Evolutionary conservation across 2,797 vertebrate genomes (phyloP), one percentile per base, ranked within the genome.

Genomic region (Australoheros facetus): DNA sequence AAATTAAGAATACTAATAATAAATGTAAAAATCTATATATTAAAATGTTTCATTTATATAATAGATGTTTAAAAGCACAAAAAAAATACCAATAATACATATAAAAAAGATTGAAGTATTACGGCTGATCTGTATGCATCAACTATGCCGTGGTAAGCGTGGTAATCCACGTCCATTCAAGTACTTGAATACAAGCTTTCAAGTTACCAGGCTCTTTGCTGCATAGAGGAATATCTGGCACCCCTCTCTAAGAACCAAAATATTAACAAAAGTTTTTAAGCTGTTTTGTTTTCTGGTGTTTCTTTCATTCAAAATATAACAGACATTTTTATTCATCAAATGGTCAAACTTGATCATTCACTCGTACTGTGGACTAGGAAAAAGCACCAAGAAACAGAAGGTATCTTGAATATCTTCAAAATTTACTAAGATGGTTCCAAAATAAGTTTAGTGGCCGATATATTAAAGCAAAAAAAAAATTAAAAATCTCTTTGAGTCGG

Each of bases 91-190:
- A 64, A 17, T 26, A 0, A 66, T 19, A 28, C 8, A 48, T 42
- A 2, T 7, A 1, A 0, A 23, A 42, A 23, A 28, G 42, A 32
- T 32, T 0, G 5, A 42, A 42, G 3, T 7, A 0, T 64, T 42
- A 64, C 60, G 45, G 14, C 60, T 28, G 39, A 48, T 45, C 14
- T 26, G 45, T 19, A 28, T 64, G 62, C 14, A 28, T 28, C 62
- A 11, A 0, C 23, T 45, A 28, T 66, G 21, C 14, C 14, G 37
- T 1, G 39, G 12, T 14, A 16, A 45, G 5, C 14, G 14, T 48
- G 4, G 16, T 66, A 45, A 28, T 66, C 9, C 62, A 26, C 60
- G 5, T 28, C 8, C 16, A 16, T 17, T 45, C 37, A 26, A 42
- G n/a, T 1, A 16, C 32, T 32, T 8, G 5, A 32, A 10, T 32